A percentile compares a stretch with the other conserved stretches of the same genome.
phyloP scores from a whole-genome alignment of 2,113 vertebrate genomes.

The Pangasianodon gigas region DNA sequence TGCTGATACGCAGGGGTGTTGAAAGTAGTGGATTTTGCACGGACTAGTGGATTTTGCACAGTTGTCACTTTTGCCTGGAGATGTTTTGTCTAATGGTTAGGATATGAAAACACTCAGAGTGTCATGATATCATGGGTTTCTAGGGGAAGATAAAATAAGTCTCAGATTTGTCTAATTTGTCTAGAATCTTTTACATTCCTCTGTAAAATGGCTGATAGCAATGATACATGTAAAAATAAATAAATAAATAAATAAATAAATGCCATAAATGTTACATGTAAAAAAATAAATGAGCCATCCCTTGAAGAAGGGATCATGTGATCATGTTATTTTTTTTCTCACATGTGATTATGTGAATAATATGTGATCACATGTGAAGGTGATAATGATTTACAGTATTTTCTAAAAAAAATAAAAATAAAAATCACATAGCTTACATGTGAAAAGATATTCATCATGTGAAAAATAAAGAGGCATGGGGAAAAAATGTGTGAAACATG shows the following conservation, averaged over 20 bases:
- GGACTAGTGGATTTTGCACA: not conserved
- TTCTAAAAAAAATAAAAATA: not conserved
- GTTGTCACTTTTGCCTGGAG: not conserved
- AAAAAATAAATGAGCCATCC: not conserved
- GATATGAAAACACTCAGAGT: not conserved
- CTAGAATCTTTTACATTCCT: not conserved
- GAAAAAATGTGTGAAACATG: not conserved
- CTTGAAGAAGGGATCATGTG: not conserved
- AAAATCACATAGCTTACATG: no score
- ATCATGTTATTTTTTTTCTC: no score
- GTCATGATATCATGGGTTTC: not conserved
- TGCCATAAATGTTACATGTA: not conserved
- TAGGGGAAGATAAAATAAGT: not conserved
- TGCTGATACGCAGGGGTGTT: not conserved
- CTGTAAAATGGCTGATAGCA: not conserved
- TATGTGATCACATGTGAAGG: not conserved
- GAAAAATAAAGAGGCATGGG: not conserved
- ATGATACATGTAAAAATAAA: not conserved
- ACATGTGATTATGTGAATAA: not conserved
- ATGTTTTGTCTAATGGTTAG: not conserved
- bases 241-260: not conserved
- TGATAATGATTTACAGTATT: not conserved
- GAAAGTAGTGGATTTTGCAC: not conserved
- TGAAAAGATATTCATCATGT: not conserved
- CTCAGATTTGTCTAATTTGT: not conserved